These are phyloP conservation scores for Cossypha niveicapilla DNA, from an alignment of 2,797 vertebrate genomes.

Conservation along the genomic window DNA sequence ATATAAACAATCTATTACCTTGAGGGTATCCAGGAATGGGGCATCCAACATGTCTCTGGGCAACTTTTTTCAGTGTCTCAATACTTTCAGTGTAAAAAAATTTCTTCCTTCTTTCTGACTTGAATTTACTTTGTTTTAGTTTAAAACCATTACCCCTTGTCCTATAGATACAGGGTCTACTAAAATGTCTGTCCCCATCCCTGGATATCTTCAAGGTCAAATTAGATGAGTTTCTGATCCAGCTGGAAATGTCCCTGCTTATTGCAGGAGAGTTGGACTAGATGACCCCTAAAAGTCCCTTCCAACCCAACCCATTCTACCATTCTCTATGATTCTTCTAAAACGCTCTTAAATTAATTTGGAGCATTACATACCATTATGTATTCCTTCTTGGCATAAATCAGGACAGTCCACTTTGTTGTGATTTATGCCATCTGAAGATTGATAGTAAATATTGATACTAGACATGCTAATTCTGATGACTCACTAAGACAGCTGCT, in stretches of 20 bases:
- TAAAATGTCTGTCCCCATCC: background rate
- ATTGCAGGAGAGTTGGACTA: background rate
- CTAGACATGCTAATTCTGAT: background rate
- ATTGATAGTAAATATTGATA: background rate
- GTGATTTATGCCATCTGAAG: background rate
- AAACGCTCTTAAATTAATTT: background rate
- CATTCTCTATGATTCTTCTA: background rate
- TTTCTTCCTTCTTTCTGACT: background rate
- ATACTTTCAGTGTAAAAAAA: background rate
- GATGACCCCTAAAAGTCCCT: background rate
- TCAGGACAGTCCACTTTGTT: background rate
- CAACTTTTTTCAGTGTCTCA: background rate
- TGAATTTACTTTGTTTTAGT: background rate
- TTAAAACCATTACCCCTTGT: background rate
- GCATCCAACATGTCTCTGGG: background rate
- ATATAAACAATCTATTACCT: background rate
- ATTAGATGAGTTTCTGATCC: background rate
- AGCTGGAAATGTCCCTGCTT: background rate
- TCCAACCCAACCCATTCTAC: background rate
- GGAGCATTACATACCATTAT: background rate
- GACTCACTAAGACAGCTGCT: background rate
- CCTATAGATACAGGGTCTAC: fast-evolving
- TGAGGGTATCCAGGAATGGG: background rate
- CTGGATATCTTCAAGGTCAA: background rate
- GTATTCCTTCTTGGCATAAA: background rate